Evolutionary conservation across 92 coral and sea anemone species (phyloP).

Genomic region (Actinostola sp.): DNA sequence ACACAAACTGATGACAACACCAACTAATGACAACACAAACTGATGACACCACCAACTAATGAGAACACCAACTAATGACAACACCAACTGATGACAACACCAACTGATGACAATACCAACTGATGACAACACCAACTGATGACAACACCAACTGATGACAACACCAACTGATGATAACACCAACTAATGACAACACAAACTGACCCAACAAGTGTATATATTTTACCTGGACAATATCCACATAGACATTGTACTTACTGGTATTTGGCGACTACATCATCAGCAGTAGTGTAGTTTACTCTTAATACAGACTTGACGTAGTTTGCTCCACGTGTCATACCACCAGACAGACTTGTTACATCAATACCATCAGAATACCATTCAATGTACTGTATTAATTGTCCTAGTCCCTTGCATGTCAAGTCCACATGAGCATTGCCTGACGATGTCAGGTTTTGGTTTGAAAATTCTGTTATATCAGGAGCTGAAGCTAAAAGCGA

Average conservation of each 20-base stretch:
- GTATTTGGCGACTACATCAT: not conserved
- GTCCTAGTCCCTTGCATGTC: conserved; percentile 2
- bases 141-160: too few relatives aligned
- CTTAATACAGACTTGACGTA: conserved; percentile 24
- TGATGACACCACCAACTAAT: too few relatives aligned
- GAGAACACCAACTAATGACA: too few relatives aligned
- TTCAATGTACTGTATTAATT: not conserved
- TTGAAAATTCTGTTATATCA: not conserved
- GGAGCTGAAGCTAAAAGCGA: not conserved
- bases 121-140: too few relatives aligned
- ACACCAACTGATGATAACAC: too few relatives aligned
- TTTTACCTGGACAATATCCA: too few relatives aligned
- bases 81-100: too few relatives aligned
- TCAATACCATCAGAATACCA: conserved; percentile 18
- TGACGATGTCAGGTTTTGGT: conserved; percentile 3
- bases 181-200: too few relatives aligned
- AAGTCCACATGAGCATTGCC: conserved; percentile 3
- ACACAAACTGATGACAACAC: too few relatives aligned
- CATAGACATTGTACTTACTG: not conserved
- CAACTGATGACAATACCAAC: too few relatives aligned
- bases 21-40: too few relatives aligned
- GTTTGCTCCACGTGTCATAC: not conserved
- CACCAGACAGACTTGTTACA: conserved; percentile 18
- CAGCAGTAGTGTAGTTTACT: conserved; percentile 23
- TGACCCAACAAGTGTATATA: too few relatives aligned